Evolutionary conservation across 2,113 vertebrate species (phyloP).

Genomic region (Chaenocephalus aceratus): DNA sequence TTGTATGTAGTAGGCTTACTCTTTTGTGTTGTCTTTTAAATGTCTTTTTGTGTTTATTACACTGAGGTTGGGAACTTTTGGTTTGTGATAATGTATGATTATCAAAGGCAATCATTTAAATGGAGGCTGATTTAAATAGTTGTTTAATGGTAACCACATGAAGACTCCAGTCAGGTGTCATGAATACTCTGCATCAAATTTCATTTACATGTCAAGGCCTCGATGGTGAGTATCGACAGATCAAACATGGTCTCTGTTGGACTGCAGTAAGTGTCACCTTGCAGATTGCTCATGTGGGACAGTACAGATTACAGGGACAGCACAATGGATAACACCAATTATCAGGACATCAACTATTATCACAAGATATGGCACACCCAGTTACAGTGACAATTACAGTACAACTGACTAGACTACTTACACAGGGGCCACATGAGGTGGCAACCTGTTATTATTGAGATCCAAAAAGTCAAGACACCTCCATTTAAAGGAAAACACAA

Average conservation of each 20-base stretch:
- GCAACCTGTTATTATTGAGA: slow-evolving; percentile 53
- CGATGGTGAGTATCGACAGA: slow-evolving; percentile 19
- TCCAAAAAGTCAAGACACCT: slow-evolving; percentile 45
- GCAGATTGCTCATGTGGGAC: slow-evolving; percentile 21
- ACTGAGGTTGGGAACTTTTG: slow-evolving; percentile 4
- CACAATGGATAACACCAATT: slow-evolving; percentile 64
- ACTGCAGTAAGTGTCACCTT: slow-evolving; percentile 44
- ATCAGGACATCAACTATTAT: slow-evolving; percentile 57
- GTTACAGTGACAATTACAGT: slow-evolving; percentile 47
- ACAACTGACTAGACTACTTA: slow-evolving; percentile 45
- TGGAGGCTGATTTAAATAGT: slow-evolving; percentile 46
- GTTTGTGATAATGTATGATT: slow-evolving; percentile 6
- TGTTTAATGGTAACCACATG: slow-evolving; percentile 42
- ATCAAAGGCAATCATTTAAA: slow-evolving; percentile 58
- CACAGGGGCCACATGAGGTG: slow-evolving; percentile 24
- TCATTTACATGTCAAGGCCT: slow-evolving; percentile 57
- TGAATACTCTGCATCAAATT: slow-evolving; percentile 48
- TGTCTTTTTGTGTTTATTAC: not conserved
- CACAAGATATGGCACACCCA: slow-evolving; percentile 50
- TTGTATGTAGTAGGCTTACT: not conserved
- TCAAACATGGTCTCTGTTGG: slow-evolving; percentile 55
- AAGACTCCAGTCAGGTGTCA: slow-evolving; percentile 46
- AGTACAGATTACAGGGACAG: slow-evolving; percentile 57
- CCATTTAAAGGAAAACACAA: slow-evolving; percentile 50
- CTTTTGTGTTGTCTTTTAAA: not conserved